These are phyloP conservation scores for Dascyllus trimaculatus DNA, from an alignment of 2,113 vertebrate species.

Conservation along the genomic window DNA sequence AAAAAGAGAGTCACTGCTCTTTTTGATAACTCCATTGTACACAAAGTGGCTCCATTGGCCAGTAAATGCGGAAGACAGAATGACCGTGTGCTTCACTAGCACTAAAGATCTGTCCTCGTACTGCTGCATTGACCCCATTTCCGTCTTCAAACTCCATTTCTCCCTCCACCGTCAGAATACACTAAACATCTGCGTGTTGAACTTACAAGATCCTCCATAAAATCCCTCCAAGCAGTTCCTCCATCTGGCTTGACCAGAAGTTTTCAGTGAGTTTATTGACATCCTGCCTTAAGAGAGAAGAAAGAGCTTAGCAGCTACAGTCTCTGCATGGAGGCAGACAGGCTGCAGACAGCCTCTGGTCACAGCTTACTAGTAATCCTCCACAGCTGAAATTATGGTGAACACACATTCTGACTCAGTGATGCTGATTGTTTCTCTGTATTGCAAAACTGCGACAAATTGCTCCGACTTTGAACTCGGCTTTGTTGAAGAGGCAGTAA, in stretches of 20 bases:
- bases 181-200: conserved; percentile 60
- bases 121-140: conserved; percentile 17
- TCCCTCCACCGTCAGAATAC: conserved; percentile 28
- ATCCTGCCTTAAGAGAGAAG: conserved; percentile 67
- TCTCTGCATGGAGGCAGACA: conserved; percentile 46
- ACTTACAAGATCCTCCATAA: conserved; percentile 65
- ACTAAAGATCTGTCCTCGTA: too few relatives aligned
- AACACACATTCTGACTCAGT: conserved; percentile 22
- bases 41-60: conserved; percentile 21
- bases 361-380: conserved; percentile 47
- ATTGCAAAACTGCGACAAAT: conserved; percentile 39
- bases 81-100: background rate
- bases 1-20: conserved; percentile 12
- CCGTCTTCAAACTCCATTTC: conserved; percentile 7
- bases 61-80: conserved; percentile 4
- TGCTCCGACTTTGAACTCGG: conserved; percentile 1
- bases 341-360: conserved; percentile 50
- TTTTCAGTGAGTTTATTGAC: conserved; percentile 63
- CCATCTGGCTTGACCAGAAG: conserved; percentile 64
- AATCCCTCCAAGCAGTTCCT: conserved; percentile 64
- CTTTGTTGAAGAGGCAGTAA: conserved; percentile 3
- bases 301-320: conserved; percentile 34
- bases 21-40: conserved; percentile 14
- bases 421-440: conserved; percentile 25
- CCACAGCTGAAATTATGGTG: conserved; percentile 49